These are phyloP conservation scores for Meiosimyza platycephala DNA, from an alignment of 2,888 invertebrate genomes.

Conservation along the genomic window DNA sequence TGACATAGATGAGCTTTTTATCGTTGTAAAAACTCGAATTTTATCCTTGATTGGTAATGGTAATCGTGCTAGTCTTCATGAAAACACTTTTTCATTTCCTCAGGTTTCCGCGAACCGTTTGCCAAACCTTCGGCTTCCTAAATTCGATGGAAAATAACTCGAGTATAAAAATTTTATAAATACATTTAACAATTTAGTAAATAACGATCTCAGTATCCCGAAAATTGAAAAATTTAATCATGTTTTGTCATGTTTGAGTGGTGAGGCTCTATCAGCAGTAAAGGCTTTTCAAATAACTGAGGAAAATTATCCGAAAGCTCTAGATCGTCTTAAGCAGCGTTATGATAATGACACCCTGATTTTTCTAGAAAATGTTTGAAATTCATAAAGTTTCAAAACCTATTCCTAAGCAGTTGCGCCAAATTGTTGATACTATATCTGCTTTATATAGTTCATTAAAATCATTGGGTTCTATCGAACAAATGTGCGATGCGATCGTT, in stretches of 20 bases:
- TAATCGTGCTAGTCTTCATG: too few species aligned
- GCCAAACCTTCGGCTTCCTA: slow-evolving; percentile 6
- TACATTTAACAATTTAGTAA: slow-evolving; percentile 36
- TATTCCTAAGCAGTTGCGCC: slow-evolving; percentile 21
- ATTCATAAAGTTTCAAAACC: slow-evolving; percentile 23
- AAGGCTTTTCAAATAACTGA: too few species aligned
- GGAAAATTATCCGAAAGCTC: too few species aligned
- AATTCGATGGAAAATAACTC: slow-evolving; percentile 35
- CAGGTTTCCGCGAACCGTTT: too few species aligned
- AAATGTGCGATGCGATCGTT: too few species aligned
- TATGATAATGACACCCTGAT: too few species aligned
- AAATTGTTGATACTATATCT: slow-evolving; percentile 35
- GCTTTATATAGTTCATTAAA: slow-evolving; percentile 34
- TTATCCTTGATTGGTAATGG: too few species aligned
- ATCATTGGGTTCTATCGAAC: slow-evolving; percentile 29
- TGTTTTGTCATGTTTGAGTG: slow-evolving; percentile 32
- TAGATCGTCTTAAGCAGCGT: too few species aligned
- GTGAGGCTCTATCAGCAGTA: slow-evolving; percentile 24
- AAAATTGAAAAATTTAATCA: slow-evolving; percentile 34
- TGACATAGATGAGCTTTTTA: too few species aligned
- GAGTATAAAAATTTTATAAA: slow-evolving; percentile 41
- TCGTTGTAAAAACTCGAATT: too few species aligned
- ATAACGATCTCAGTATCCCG: slow-evolving; percentile 32
- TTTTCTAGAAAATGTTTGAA: slow-evolving; percentile 18
- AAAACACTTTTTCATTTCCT: too few species aligned